Evolutionary conservation across 2,113 vertebrate genomes (phyloP), one percentile per base, ranked within the genome.

Genomic region (Rhea americana): DNA sequence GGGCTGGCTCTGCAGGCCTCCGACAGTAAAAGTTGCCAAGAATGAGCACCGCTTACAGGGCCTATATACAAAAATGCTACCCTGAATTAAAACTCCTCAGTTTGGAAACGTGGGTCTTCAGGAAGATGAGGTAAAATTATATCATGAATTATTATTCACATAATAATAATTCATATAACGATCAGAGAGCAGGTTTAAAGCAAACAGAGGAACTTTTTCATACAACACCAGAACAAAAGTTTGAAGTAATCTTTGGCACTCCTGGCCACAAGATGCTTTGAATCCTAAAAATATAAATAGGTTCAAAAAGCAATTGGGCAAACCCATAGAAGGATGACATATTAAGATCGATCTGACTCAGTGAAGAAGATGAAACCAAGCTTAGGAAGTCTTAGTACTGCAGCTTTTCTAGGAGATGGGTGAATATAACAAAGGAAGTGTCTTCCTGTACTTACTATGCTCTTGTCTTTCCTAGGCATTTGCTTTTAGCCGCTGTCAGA

Each of bases 11-110:
- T 10, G 1, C 53, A 43, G 1, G 1, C 16, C 30, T 85, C 17
- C 78, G n/a, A 26, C 0, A 2, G n/a, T 32, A 48, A 30, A 0
- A 0, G 6, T 13, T 39, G 17, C 22, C 9, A n/a, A 15, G 25
- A 51, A 12, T 5, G 21, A 89, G 45, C 14, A 3, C 9, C 26
- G 13, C 4, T 62, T 84, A 25, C 8, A 7, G 0, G 18, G 50
- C 32, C 68, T 32, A 1, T 2, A 12, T 5, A 4, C 26, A 20
- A 22, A 66, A 89, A 17, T 8, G 32, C 30, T 59, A 26, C 20
- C 21, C 11, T 11, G 21, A 28, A 7, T 0, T 0, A 39, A 90
- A 68, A 76, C 28, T 16, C 37, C 3, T 30, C 14, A 8, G 11
- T n/a, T 79, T 50, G 61, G 65, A 84, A 83, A 65, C 9, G 5